Evolutionary conservation across 2,113 vertebrate genomes (phyloP), one percentile per base, ranked within the genome.

Genomic region (Saccopteryx leptura): DNA sequence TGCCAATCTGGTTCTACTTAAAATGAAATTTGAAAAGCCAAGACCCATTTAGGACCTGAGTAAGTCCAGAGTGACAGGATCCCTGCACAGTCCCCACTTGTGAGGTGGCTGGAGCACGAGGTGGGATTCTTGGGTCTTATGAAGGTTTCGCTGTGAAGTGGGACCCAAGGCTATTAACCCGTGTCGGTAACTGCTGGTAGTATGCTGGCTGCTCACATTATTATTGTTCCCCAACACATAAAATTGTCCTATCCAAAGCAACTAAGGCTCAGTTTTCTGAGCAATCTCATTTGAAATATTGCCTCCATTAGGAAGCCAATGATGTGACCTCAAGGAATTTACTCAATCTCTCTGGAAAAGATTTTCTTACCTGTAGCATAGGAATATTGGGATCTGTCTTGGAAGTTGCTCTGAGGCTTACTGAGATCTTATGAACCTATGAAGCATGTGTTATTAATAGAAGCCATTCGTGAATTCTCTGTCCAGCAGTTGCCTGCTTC

Each of bases 1-100:
- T 15, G 15, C 54, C 0, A 28, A 46, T 72, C 68, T 93, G 92
- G 39, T 89, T 97, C 81, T 93, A 24, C 26, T 97, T 95, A 94
- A 95, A 92, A 85, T 85, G 56, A 96, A 50, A 80, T 69, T 7
- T 23, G 60, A 93, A 85, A 95, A 95, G 39, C 24, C 7, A 60
- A 84, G 87, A 61, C 52, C 18, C 21, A 46, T 46, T 18, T 50
- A 58, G 76, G 2, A 54, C 19, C 63, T n/a, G 15, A 81, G 9
- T 17, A 39, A 52, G 46, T 78, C 68, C 54, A 87, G 52, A 84
- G 46, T 87, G 92, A 78, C 66, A 65, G 63, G 17, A 33, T 56
- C 61, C 50, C 0, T 1, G 33, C 75, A 52, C 26, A 9, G 50
- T 39, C 72, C 18, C 7, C 31, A 24, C 76, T 71, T 50, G 60